Conservation (phyloP, 2,113 vertebrate species). For the Gulo gulo region DNA sequence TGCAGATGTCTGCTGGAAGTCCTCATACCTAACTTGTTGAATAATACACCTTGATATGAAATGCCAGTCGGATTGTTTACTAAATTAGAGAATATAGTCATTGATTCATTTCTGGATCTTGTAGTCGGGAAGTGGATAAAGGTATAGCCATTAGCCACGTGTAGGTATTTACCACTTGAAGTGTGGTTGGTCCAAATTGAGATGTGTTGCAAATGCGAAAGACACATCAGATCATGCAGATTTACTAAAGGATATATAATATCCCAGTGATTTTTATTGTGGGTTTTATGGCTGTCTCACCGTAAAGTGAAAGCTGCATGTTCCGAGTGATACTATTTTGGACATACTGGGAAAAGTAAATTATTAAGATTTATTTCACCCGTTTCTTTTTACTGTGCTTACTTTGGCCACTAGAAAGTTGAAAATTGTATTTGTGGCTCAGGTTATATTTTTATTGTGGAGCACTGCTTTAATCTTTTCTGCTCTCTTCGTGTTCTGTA, state of each 20-base stretch:
- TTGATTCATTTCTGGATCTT: neutral
- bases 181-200: neutral
- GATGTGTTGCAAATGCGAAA: neutral
- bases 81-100: neutral
- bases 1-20: neutral
- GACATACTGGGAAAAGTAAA: neutral
- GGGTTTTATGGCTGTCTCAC: neutral
- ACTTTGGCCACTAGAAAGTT: neutral
- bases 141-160: neutral
- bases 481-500: rapidly evolving
- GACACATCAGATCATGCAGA: neutral
- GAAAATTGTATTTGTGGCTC: neutral
- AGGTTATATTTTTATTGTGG: neutral
- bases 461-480: rapidly evolving
- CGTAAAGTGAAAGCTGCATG: neutral
- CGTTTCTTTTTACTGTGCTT: neutral
- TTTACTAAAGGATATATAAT: neutral
- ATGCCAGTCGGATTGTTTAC: neutral
- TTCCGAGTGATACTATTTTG: neutral
- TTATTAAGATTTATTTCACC: neutral
- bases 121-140: neutral
- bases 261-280: neutral
- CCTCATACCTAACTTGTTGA: neutral
- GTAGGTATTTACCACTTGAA: neutral
- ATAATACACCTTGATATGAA: neutral